Evolutionary conservation across 2,113 vertebrate species (phyloP).

Genomic region (Mirza zaza): DNA sequence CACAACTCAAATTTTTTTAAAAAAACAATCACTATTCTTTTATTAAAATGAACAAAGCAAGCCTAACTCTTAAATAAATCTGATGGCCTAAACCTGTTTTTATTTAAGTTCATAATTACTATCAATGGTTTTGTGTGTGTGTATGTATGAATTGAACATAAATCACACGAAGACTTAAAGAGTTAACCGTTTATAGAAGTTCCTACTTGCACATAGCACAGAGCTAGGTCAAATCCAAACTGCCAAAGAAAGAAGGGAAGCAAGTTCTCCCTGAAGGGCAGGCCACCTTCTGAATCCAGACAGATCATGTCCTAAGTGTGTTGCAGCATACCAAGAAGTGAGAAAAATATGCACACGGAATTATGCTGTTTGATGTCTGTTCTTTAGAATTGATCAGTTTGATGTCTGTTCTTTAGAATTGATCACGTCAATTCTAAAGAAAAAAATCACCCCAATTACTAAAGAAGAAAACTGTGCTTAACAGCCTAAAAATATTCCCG

Average conservation of each 20-base stretch:
- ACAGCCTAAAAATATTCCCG: background rate
- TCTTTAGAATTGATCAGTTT: no score
- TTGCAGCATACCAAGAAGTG: background rate
- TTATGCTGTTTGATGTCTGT: background rate
- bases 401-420: no score
- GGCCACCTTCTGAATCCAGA: conserved; percentile 26
- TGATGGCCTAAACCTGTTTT: background rate
- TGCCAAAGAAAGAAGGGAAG: conserved; percentile 76
- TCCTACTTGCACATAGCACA: conserved; percentile 65
- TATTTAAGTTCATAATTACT: background rate
- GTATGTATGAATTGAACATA: background rate
- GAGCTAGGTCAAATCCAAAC: conserved; percentile 67
- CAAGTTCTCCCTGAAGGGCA: conserved; percentile 73
- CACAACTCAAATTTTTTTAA: background rate
- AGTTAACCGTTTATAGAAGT: conserved; percentile 59
- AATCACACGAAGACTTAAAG: background rate
- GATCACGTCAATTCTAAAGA: background rate
- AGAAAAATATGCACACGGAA: background rate
- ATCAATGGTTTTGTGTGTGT: background rate
- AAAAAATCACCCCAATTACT: background rate
- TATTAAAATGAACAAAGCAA: background rate
- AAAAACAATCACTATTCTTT: background rate
- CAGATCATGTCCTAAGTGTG: background rate
- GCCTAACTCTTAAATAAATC: background rate
- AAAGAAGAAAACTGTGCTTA: conserved; percentile 6